Percentiles rank a stretch among this genome's conserved stretches.
phyloP scores from a whole-genome alignment of 2,113 vertebrate species.

The Camelus bactrianus region DNA sequence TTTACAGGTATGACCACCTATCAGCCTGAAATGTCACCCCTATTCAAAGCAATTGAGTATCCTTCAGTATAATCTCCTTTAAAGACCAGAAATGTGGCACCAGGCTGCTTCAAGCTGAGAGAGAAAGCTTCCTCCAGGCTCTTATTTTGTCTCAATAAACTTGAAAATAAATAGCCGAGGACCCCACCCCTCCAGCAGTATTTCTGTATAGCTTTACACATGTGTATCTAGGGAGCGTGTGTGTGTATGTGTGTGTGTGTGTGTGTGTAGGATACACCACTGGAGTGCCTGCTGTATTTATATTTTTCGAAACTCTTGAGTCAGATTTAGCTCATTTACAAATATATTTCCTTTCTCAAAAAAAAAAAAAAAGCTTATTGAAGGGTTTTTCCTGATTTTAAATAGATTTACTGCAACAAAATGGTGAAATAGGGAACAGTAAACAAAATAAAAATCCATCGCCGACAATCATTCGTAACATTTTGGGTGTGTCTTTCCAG shows the following conservation, averaged over 20 bases:
- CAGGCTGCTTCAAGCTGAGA: slow-evolving; percentile 38
- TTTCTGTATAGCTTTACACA: neutral
- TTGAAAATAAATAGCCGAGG: neutral
- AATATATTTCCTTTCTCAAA: neutral
- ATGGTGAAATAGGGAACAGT: neutral
- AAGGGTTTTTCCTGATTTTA: neutral
- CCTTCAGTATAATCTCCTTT: slow-evolving; percentile 61
- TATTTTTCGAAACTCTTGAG: slow-evolving; percentile 35
- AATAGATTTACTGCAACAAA: neutral
- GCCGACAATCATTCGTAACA: neutral
- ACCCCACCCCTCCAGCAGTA: rapidly evolving
- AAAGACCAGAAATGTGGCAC: slow-evolving; percentile 66
- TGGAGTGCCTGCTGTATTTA: neutral
- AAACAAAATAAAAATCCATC: neutral
- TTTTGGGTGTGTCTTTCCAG: neutral
- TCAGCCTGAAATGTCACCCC: slow-evolving; percentile 73
- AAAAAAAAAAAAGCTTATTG: neutral
- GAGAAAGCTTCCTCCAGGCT: neutral
- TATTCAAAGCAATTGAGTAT: slow-evolving; percentile 68
- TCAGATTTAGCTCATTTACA: slow-evolving; percentile 3
- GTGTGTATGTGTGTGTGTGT: neutral
- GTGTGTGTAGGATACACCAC: neutral
- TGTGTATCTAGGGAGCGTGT: neutral
- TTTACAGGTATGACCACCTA: slow-evolving; percentile 71
- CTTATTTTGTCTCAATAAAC: slow-evolving; percentile 5